Base-by-base conservation (phyloP, 2,797 vertebrate genomes). In the Pogoniulus pusillus region DNA sequence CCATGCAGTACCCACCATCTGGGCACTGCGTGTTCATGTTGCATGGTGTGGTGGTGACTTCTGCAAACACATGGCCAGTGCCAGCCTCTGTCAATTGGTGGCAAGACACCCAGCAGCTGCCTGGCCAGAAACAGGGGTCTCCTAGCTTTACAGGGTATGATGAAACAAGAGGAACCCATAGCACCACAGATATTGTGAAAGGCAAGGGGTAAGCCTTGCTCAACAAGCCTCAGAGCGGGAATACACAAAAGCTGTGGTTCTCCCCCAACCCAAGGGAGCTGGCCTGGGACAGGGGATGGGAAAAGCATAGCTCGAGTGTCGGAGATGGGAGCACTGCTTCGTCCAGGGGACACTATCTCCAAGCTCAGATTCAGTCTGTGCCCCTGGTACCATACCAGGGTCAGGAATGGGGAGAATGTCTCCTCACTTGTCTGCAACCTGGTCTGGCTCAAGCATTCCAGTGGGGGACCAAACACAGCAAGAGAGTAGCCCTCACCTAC, bases 11-110 rank as follows among this genome's bases (percentile, higher is more conserved):
- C 30, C 98, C 98, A 1, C 99, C 99, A 0, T 99, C 98, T 0
- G 99, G 99, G 92, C 99, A 99, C 34, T 98, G 98, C 1, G 98
- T 98, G 96, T 98, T 98, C 98, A 98, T 92, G 75, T 98, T 99
- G 97, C 99, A 99, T 1, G 99, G 99, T 0, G 98, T 99, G 90
- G 99, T 98, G 34, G 99, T 99, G 93, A 99, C 98, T 96, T 99
- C 99, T 99, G 96, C 51, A 73, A 94, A 84, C 43, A 82, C 77
- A 89, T 0, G 7, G 63, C 45, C 72, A 84, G 69, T 5, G 2
- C n/a, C 13, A 1, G 22, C 49, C 39, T 45, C 69, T 5, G 2
- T 92, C 79, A 91, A 79, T 22, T 6, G 7, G 17, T 3, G 13
- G 60, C 70, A 55, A 62, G 7, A 77, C 23, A 23, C 30, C 12